These are phyloP conservation scores for Atrichornis clamosus DNA, from an alignment of 2,113 vertebrate species.

Conservation along the genomic window DNA sequence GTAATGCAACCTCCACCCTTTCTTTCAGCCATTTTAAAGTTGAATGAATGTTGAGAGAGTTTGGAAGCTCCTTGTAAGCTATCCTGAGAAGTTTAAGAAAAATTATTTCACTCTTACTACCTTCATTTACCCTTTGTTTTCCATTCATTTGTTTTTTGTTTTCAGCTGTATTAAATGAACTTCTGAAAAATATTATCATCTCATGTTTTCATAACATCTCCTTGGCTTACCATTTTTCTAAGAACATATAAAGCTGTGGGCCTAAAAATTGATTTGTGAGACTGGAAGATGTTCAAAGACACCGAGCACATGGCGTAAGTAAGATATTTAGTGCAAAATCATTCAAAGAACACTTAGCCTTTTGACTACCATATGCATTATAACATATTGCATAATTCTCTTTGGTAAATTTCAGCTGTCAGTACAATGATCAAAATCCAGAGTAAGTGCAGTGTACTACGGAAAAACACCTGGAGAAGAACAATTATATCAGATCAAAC, in stretches of 20 bases:
- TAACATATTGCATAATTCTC: not conserved
- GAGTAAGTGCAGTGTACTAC: not conserved
- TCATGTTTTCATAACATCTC: not conserved
- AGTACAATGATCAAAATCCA: not conserved
- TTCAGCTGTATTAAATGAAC: not conserved
- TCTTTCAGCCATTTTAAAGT: not conserved
- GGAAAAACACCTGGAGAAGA: not conserved
- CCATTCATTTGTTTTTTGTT: not conserved
- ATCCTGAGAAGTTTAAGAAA: not conserved
- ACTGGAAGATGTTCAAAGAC: not conserved
- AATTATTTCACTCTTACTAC: not conserved
- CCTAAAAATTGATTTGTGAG: not conserved
- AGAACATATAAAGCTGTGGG: not conserved
- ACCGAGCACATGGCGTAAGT: not conserved
- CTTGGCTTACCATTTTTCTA: not conserved
- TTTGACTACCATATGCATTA: accelerated
- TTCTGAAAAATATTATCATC: not conserved
- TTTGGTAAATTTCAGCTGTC: not conserved
- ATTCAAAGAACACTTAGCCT: not conserved
- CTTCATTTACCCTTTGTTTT: not conserved
- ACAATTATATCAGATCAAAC: not conserved
- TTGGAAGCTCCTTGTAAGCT: not conserved
- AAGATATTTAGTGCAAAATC: not conserved
- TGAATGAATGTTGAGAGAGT: not conserved
- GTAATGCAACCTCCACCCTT: not conserved